Evolutionary conservation across 2,113 vertebrate genomes (phyloP), one percentile per base, ranked within the genome.

Genomic region (Erpornis zantholeuca): DNA sequence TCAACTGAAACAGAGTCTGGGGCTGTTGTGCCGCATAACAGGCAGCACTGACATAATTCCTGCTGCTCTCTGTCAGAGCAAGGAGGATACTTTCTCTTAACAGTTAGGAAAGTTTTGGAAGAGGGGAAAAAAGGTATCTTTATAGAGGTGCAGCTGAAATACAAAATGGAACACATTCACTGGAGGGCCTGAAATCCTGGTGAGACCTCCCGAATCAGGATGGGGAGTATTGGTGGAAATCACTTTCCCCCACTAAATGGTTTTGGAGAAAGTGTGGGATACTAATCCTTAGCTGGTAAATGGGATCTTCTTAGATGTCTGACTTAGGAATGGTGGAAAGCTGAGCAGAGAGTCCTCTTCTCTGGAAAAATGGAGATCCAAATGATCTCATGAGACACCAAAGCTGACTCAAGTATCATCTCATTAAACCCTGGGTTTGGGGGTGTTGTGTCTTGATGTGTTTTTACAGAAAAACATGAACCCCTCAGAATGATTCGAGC

Each of bases 401-500:
- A 49, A 95, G 44, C 85, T 78, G 69, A 50, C 27, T 80, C 0
- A 0, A 59, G 33, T 44, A 35, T 36, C 12, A 13, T 27, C 21
- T 63, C 31, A 15, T 56, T 71, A 59, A 69, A 16, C 40, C 3
- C 31, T 27, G 20, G 17, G 2, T 44, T 52, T 73, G 50, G 35
- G 53, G 36, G 5, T 35, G n/a, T 13, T 16, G 66, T 5, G 8
- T 40, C 57, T 5, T 20, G 16, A 20, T 40, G 22, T 9, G 17
- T 45, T 72, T 45, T 36, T 29, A 11, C 15, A n/a, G 33, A 65
- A 68, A 38, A 49, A 31, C 25, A 3, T 3, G 16, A 28, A 49
- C 20, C 7, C 53, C 27, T 53, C 0, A 0, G 11, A 6, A 35
- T 11, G 21, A n/a, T 77, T 63, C 0, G 3, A 66, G 56, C 50